phyloP scores from a whole-genome alignment of 1,140 invertebrate genomes.

The Leptopilina clavipes region DNA sequence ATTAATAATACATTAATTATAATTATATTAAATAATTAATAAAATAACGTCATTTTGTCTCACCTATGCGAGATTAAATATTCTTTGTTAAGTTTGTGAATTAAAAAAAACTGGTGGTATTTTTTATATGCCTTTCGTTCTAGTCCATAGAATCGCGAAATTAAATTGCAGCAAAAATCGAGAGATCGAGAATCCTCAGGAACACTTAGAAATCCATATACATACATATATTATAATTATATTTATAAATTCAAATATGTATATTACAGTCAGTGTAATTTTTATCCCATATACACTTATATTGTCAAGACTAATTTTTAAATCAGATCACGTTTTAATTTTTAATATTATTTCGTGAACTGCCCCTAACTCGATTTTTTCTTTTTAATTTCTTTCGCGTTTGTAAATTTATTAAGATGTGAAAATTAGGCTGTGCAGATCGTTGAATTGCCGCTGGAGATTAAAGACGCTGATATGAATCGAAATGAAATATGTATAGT shows the following conservation, averaged over 20 bases:
- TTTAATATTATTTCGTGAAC: not conserved
- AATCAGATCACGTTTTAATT: not conserved
- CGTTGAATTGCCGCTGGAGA: slow-evolving; percentile 20
- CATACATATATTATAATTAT: too few relatives aligned
- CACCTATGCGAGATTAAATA: slow-evolving; percentile 4
- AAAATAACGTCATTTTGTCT: slow-evolving; percentile 13
- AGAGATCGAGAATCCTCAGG: slow-evolving; percentile 36
- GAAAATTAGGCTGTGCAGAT: slow-evolving; percentile 22
- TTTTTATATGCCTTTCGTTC: slow-evolving; percentile 41
- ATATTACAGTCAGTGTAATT: not conserved
- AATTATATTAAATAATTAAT: slow-evolving; percentile 1
- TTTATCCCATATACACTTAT: not conserved
- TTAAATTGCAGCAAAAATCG: slow-evolving; percentile 14
- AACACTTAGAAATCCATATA: slow-evolving; percentile 7
- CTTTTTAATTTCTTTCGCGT: slow-evolving; percentile 18
- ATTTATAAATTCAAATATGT: not conserved
- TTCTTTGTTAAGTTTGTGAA: slow-evolving; percentile 1
- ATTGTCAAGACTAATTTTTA: not conserved
- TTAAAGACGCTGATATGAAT: not conserved
- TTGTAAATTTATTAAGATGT: slow-evolving; percentile 7
- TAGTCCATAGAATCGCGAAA: slow-evolving; percentile 47
- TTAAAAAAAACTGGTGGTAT: slow-evolving; percentile 47
- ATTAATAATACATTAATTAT: not conserved
- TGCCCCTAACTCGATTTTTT: not conserved
- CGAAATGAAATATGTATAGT: not conserved